These are phyloP conservation scores for Anaspis maculata DNA, from an alignment of 2,888 invertebrate species.

Conservation along the genomic window DNA sequence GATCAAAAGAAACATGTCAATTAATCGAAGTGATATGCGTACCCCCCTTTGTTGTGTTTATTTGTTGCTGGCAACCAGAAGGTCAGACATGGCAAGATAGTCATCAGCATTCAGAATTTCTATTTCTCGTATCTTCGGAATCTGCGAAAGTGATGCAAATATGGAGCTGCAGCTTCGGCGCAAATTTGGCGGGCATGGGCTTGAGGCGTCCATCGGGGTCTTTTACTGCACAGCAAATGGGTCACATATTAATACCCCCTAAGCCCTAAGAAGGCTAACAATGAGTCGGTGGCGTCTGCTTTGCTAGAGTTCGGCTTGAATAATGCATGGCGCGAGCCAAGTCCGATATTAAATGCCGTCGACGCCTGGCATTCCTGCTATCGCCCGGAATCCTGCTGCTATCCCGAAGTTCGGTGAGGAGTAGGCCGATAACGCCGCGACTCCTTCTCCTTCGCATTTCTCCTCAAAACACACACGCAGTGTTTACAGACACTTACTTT, in stretches of 20 bases:
- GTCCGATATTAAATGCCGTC: conserved; percentile 27
- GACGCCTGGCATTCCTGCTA: conserved; percentile 12
- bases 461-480: no score
- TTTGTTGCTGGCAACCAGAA: no score
- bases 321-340: conserved; percentile 26
- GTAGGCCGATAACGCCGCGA: conserved; percentile 3
- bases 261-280: conserved; percentile 11
- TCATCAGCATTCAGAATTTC: no score
- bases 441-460: no score
- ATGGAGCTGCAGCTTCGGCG: no score
- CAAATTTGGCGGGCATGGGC: conserved; percentile 4
- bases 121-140: no score
- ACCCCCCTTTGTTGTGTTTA: no score
- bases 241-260: conserved; percentile 9
- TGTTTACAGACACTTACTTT: conserved; percentile 8
- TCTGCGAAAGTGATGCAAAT: no score
- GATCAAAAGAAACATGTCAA: no score
- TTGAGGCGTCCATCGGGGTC: conserved; percentile 1
- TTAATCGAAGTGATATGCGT: no score
- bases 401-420: conserved; percentile 4
- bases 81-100: no score
- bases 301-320: conserved; percentile 18
- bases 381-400: conserved; percentile 7
- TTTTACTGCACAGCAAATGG: background rate
- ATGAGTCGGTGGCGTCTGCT: conserved; percentile 14